Percentiles rank a stretch among this genome's conserved stretches.
phyloP scores from a whole-genome alignment of 2,113 vertebrate species.

The Oostethus manadensis region DNA sequence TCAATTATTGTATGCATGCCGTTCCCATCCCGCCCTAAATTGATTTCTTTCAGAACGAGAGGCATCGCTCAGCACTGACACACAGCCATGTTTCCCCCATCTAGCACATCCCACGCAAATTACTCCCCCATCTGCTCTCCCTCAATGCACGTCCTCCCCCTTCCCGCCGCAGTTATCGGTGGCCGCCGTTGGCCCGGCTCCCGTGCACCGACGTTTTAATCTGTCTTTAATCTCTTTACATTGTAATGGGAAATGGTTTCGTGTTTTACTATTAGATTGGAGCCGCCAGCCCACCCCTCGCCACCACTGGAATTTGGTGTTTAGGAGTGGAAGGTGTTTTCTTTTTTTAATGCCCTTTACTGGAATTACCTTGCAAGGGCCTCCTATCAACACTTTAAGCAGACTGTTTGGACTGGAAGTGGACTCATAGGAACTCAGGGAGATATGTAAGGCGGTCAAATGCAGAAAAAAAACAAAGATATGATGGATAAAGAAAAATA shows the following conservation, averaged over 20 bases:
- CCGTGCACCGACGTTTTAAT: slow-evolving; percentile 63
- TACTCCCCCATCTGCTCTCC: slow-evolving; percentile 74
- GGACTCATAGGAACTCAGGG: slow-evolving; percentile 40
- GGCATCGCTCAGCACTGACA: slow-evolving; percentile 72
- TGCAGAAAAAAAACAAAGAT: slow-evolving; percentile 9
- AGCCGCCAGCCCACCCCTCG: slow-evolving; percentile 46
- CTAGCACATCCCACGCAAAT: slow-evolving; percentile 73
- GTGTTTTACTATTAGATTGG: slow-evolving; percentile 74
- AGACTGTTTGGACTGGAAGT: slow-evolving; percentile 43
- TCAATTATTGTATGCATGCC: slow-evolving; percentile 78
- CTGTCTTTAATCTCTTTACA: slow-evolving; percentile 73
- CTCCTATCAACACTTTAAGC: slow-evolving; percentile 63
- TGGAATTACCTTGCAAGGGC: slow-evolving; percentile 68
- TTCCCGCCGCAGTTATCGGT: slow-evolving; percentile 57
- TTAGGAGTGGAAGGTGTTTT: slow-evolving; percentile 64
- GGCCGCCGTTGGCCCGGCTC: slow-evolving; percentile 52
- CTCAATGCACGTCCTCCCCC: slow-evolving; percentile 28
- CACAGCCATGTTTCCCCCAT: slow-evolving; percentile 68
- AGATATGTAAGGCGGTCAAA: background rate
- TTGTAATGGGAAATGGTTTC: slow-evolving; percentile 78
- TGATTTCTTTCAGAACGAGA: slow-evolving; percentile 76
- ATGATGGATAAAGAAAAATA: background rate
- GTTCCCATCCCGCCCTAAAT: slow-evolving; percentile 70
- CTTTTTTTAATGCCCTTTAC: slow-evolving; percentile 48
- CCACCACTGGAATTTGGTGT: slow-evolving; percentile 35